Evolutionary conservation across 2,113 vertebrate genomes (phyloP).

Genomic region (Synchiropus splendidus): DNA sequence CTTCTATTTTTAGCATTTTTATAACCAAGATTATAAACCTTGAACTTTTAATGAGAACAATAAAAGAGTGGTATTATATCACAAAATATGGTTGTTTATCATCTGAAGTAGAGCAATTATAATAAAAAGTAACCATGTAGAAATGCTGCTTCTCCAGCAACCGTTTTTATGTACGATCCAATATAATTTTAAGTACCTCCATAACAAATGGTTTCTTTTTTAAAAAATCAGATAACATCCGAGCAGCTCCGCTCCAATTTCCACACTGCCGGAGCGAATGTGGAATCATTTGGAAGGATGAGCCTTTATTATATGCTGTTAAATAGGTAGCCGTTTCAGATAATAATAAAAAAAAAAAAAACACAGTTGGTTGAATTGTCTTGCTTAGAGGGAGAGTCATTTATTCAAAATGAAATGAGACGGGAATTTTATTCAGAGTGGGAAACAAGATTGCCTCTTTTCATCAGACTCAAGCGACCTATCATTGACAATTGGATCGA

Average conservation of each 20-base stretch:
- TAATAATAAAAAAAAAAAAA: no score
- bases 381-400: slow-evolving; percentile 8
- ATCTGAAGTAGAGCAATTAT: no score
- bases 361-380: slow-evolving; percentile 2
- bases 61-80: no score
- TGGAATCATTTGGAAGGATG: slow-evolving; percentile 1
- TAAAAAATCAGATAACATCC: slow-evolving; percentile 2
- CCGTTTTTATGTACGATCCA: no score
- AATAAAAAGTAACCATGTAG: no score
- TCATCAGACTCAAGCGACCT: slow-evolving; percentile 6
- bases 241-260: slow-evolving; percentile 4
- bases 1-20: no score
- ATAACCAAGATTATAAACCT: no score
- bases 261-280: slow-evolving; percentile 4
- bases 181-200: no score
- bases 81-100: no score
- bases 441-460: slow-evolving; percentile 4
- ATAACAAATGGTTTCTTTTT: background rate
- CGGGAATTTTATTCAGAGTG: slow-evolving; percentile 4
- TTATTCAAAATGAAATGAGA: slow-evolving; percentile 7
- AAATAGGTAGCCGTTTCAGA: slow-evolving; percentile 7
- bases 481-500: background rate
- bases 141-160: no score
- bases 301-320: slow-evolving; percentile 11
- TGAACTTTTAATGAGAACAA: no score